Evolutionary conservation across 2,888 invertebrate species (phyloP).

Genomic region (Metellina segmentata): DNA sequence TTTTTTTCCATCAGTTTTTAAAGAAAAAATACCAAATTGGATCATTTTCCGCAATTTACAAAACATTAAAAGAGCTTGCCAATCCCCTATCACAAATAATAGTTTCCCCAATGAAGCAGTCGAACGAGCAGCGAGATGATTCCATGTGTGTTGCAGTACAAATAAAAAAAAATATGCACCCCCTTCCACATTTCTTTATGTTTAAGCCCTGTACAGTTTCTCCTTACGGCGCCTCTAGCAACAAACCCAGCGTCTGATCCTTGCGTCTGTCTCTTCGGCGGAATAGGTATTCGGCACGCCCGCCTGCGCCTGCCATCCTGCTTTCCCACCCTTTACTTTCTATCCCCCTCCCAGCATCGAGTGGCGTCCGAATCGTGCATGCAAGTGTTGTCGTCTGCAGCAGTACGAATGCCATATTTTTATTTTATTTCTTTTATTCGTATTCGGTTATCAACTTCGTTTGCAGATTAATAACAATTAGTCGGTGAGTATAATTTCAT

Average conservation of each 20-base stretch:
- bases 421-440: conserved; percentile 55
- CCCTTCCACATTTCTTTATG: neutral
- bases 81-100: too few species aligned
- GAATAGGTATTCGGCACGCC: conserved; percentile 57
- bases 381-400: conserved; percentile 28
- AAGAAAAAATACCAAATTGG: too few species aligned
- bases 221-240: conserved; percentile 63
- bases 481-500: conserved; percentile 10
- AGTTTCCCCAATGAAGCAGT: too few species aligned
- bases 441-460: conserved; percentile 11
- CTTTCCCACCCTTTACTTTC: conserved; percentile 1
- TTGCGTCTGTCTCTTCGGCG: conserved; percentile 61
- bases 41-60: too few species aligned
- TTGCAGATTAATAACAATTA: neutral
- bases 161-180: neutral
- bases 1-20: too few species aligned
- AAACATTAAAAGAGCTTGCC: too few species aligned
- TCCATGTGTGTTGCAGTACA: neutral
- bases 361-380: conserved; percentile 65
- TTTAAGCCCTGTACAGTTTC: neutral
- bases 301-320: conserved; percentile 9
- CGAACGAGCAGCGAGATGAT: too few species aligned
- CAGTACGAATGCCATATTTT: conserved; percentile 39
- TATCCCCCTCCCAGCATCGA: conserved; percentile 1
- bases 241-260: conserved; percentile 54